Conservation (phyloP, 2,113 vertebrate genomes). For the Myodes glareolus region DNA sequence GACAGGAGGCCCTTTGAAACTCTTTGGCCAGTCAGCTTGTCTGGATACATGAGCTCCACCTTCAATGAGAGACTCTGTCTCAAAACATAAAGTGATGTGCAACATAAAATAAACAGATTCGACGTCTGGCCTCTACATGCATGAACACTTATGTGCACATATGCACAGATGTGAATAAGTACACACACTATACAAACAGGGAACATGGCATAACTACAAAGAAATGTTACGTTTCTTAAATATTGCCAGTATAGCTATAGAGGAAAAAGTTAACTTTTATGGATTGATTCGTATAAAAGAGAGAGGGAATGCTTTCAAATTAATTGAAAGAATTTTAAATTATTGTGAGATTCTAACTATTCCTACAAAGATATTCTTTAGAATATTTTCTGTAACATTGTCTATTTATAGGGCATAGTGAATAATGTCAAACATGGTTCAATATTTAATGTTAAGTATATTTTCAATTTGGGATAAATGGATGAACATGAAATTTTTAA, state of each 20-base stretch:
- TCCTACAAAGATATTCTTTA: background rate
- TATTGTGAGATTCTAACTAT: background rate
- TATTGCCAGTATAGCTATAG: background rate
- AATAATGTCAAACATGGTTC: background rate
- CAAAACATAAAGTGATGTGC: background rate
- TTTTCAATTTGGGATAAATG: background rate
- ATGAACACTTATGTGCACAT: background rate
- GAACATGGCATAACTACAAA: background rate
- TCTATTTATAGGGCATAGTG: background rate
- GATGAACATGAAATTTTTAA: background rate
- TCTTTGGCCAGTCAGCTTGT: background rate
- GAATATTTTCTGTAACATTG: background rate
- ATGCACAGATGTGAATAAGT: background rate
- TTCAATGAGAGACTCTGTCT: background rate
- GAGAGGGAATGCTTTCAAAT: constrained; percentile 11
- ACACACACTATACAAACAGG: background rate
- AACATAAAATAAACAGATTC: background rate
- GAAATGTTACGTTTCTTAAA: background rate
- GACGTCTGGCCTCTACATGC: background rate
- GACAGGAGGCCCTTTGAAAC: background rate
- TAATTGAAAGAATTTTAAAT: background rate
- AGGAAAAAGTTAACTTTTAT: background rate
- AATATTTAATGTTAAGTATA: constrained; percentile 15
- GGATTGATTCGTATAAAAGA: background rate
- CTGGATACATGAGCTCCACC: background rate